Percentiles rank a stretch among this genome's conserved stretches.
These are phyloP conservation scores for Nannoperca obscura DNA, from an alignment of 2,797 vertebrate genomes.

Conservation along the genomic window DNA sequence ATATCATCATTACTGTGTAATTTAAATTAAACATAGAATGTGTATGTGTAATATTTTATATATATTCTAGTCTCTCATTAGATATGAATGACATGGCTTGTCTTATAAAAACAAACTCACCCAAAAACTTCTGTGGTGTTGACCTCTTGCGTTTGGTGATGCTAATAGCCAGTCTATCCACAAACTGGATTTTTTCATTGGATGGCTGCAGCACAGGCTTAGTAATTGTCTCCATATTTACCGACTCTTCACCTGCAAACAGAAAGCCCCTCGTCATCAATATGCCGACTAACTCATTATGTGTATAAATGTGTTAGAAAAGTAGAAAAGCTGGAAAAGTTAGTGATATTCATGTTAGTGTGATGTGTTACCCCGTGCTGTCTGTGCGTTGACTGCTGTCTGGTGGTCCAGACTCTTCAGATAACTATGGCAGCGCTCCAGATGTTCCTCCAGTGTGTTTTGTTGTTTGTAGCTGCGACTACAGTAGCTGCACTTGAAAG, in stretches of 20 bases:
- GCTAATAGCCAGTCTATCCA: constrained; percentile 91
- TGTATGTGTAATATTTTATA: background rate
- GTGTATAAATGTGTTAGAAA: background rate
- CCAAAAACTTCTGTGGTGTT: constrained; percentile 96
- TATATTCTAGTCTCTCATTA: background rate
- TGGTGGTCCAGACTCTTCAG: constrained; percentile 92
- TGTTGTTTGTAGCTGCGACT: constrained; percentile 98
- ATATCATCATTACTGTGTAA: background rate
- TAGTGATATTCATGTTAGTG: background rate
- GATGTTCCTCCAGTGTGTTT: constrained; percentile 95
- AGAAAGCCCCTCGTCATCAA: constrained; percentile 19
- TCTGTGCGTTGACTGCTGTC: constrained; percentile 81
- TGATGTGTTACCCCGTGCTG: constrained; percentile 79
- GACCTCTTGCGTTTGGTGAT: constrained; percentile 97
- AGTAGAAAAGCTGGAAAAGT: background rate
- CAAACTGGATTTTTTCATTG: constrained; percentile 90
- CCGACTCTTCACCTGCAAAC: constrained; percentile 89
- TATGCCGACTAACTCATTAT: background rate
- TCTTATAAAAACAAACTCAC: constrained; percentile 81
- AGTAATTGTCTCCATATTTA: constrained; percentile 89
- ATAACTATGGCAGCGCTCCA: constrained; percentile 94
- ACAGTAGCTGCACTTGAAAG: constrained; percentile 97
- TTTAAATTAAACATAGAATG: background rate
- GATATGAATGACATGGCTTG: background rate
- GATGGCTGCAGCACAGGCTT: constrained; percentile 89